Evolutionary conservation across 2,797 vertebrate species (phyloP).

Genomic region (Periophthalmus magnuspinnatus): DNA sequence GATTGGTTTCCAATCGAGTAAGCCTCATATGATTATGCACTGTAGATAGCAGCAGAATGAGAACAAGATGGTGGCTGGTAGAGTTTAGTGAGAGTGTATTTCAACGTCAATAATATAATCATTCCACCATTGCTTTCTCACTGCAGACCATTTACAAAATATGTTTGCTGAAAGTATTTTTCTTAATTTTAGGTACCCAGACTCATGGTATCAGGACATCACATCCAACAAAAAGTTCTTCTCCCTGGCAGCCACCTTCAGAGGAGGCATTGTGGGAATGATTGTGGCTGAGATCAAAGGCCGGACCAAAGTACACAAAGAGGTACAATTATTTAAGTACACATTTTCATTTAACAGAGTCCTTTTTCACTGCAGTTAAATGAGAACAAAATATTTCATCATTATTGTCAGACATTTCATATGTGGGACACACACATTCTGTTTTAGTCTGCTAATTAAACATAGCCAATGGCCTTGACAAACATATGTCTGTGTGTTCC

Average conservation of each 20-base stretch:
- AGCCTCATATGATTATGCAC: slow-evolving; percentile 44
- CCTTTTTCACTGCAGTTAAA: background rate
- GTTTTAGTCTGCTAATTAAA: slow-evolving; percentile 55
- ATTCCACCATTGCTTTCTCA: background rate
- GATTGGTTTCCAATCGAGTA: slow-evolving; percentile 99
- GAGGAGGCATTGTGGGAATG: slow-evolving; percentile 96
- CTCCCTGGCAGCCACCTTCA: slow-evolving; percentile 94
- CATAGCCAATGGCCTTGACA: slow-evolving; percentile 29
- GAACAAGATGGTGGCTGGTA: background rate
- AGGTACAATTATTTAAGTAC: slow-evolving; percentile 74
- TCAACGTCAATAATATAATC: background rate
- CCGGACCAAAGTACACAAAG: slow-evolving; percentile 98
- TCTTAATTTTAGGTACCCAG: slow-evolving; percentile 86
- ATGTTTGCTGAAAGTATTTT: no score
- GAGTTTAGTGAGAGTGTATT: background rate
- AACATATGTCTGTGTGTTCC: slow-evolving; percentile 1
- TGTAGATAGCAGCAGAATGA: background rate
- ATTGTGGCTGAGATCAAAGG: slow-evolving; percentile 99
- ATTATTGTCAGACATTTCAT: slow-evolving; percentile 20
- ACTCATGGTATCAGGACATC: slow-evolving; percentile 99
- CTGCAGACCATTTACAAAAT: no score
- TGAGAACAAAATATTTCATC: no score
- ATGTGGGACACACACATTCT: slow-evolving; percentile 37
- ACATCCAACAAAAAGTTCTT: slow-evolving; percentile 99
- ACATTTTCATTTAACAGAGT: background rate